These are phyloP conservation scores for Iphiclides podalirius DNA, from an alignment of 2,888 invertebrate species.

Conservation along the genomic window DNA sequence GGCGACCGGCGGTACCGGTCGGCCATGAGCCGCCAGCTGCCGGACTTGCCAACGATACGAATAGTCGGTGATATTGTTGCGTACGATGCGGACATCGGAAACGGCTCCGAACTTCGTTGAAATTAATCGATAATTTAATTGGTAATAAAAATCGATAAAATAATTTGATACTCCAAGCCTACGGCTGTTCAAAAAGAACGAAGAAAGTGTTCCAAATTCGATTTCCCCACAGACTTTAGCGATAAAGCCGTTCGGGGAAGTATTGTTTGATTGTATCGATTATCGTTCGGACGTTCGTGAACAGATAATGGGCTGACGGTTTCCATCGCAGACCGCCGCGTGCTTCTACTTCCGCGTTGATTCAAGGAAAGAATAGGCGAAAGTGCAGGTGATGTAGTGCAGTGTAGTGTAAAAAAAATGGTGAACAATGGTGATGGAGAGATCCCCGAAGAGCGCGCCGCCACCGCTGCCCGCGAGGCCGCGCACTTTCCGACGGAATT, in stretches of 20 bases:
- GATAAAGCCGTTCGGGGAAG: constrained; percentile 12
- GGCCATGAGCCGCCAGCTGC: constrained; percentile 71
- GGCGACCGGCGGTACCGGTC: constrained; percentile 60
- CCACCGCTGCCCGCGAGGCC: constrained; percentile 68
- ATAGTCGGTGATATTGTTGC: constrained; percentile 30
- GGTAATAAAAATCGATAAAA: no score
- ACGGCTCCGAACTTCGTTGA: constrained; percentile 5
- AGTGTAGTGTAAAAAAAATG: constrained; percentile 40
- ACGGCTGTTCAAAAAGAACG: not conserved
- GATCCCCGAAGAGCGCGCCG: constrained; percentile 60
- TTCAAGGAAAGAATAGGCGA: constrained; percentile 27
- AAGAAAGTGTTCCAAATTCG: not conserved
- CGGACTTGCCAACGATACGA: constrained; percentile 45
- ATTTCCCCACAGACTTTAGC: constrained; percentile 25
- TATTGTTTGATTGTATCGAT: not conserved
- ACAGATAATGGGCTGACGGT: constrained; percentile 15
- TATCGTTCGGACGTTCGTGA: not conserved
- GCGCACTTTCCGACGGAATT: constrained; percentile 76
- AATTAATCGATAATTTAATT: no score
- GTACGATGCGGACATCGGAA: constrained; percentile 30
- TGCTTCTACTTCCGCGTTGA: constrained; percentile 18
- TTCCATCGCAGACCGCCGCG: constrained; percentile 21
- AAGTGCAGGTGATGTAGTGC: constrained; percentile 45
- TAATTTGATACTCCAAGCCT: not conserved
- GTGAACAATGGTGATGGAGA: constrained; percentile 74